Evolutionary conservation across 2,113 vertebrate genomes (phyloP).

Genomic region (Propithecus coquereli): DNA sequence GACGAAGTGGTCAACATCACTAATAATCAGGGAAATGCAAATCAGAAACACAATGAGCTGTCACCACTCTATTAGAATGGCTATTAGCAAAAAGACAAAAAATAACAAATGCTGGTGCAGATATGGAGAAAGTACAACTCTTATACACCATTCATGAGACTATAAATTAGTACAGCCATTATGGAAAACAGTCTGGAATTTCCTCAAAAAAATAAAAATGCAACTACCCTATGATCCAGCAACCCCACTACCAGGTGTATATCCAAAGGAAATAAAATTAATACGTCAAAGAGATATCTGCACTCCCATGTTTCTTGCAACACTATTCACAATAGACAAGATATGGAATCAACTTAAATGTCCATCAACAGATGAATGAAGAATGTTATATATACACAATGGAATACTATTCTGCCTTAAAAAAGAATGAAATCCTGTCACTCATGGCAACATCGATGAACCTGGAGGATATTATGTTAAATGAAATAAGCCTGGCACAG

Average conservation of each 20-base stretch:
- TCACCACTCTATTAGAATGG: background rate
- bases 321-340: background rate
- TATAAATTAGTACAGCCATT: background rate
- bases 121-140: background rate
- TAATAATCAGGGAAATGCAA: background rate
- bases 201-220: background rate
- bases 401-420: background rate
- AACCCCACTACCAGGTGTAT: background rate
- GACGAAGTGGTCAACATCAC: background rate
- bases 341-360: background rate
- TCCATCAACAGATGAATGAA: background rate
- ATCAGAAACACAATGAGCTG: background rate
- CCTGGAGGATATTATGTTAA: background rate
- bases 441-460: background rate
- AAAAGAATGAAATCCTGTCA: background rate
- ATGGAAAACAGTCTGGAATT: background rate
- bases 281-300: background rate
- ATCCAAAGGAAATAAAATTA: background rate
- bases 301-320: background rate
- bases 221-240: background rate
- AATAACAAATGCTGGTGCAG: background rate
- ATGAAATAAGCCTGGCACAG: background rate
- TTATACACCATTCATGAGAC: background rate
- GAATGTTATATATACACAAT: background rate
- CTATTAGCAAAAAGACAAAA: background rate